A percentile compares a stretch with the other conserved stretches of the same genome.
Evolutionary conservation across 2,113 vertebrate species (phyloP).

Genomic region (Cynoglossus semilaevis): DNA sequence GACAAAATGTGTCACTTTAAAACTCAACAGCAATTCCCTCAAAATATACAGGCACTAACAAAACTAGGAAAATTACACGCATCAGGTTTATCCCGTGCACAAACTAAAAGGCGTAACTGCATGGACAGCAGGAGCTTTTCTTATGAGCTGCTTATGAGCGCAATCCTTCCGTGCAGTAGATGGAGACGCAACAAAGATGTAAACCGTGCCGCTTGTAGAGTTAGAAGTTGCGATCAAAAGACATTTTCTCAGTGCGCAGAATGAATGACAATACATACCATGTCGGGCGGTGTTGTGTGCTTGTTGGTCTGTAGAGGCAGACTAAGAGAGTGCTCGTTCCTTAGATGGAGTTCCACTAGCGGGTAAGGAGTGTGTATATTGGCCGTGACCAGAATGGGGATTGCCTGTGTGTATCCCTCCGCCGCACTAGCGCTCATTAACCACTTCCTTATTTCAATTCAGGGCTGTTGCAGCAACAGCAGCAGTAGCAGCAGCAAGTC

Average conservation of each 20-base stretch:
- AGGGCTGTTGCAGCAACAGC: conserved; percentile 37
- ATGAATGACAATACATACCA: conserved; percentile 74
- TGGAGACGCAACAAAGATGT: too few species aligned
- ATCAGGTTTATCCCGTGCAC: too few species aligned
- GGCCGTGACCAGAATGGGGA: conserved; percentile 59
- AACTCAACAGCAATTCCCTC: not conserved
- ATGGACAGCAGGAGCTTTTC: too few species aligned
- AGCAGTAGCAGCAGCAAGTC: conserved; percentile 29
- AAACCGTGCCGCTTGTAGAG: too few species aligned
- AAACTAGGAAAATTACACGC: not conserved
- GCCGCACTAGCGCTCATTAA: conserved; percentile 64
- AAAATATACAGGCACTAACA: not conserved
- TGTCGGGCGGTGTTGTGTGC: conserved; percentile 63
- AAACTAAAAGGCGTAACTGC: too few species aligned
- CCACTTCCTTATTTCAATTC: conserved; percentile 69
- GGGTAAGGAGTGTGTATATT: conserved; percentile 64
- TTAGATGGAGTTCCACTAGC: conserved; percentile 70
- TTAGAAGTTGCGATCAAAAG: accelerated
- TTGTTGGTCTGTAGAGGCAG: conserved; percentile 65
- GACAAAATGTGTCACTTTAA: conserved; percentile 19
- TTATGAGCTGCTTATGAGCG: too few species aligned
- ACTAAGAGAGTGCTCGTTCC: conserved; percentile 60
- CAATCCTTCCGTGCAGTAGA: too few species aligned
- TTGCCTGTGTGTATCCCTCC: conserved; percentile 75
- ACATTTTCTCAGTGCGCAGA: not conserved